Conservation (phyloP, 2,888 invertebrate genomes). For the Euspilapteryx auroguttella region DNA sequence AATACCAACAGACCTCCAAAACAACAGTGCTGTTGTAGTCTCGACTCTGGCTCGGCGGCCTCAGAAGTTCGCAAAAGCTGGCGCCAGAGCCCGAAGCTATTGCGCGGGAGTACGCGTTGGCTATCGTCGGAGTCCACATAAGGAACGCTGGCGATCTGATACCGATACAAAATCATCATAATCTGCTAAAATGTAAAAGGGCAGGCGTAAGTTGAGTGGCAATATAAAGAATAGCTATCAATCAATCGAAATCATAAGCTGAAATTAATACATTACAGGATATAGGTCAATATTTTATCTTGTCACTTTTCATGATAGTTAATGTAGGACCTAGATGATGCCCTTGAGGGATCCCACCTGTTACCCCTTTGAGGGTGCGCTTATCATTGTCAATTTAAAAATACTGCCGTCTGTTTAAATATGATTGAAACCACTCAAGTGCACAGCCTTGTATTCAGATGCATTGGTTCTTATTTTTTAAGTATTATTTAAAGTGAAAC, state of each 20-base stretch:
- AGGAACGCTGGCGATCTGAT: constrained; percentile 6
- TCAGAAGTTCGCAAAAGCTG: constrained; percentile 4
- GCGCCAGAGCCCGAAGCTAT: neutral
- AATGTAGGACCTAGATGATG: too few species aligned
- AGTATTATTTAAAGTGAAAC: neutral
- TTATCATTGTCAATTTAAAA: too few species aligned
- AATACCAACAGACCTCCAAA: neutral
- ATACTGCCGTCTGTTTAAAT: too few species aligned
- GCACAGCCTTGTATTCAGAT: too few species aligned
- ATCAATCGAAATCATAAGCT: too few species aligned
- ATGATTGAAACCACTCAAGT: too few species aligned
- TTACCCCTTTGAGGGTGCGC: too few species aligned
- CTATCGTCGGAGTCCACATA: constrained; percentile 7
- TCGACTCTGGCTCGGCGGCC: neutral
- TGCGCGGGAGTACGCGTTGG: constrained; percentile 4
- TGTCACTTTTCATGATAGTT: too few species aligned
- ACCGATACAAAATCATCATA: neutral
- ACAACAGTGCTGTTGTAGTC: neutral
- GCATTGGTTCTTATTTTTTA: neutral
- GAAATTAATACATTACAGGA: too few species aligned
- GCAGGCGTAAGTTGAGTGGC: neutral
- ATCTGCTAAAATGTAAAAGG: neutral
- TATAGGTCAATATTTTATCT: too few species aligned
- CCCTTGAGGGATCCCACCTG: too few species aligned
- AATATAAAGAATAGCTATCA: too few species aligned